Conservation (phyloP, 1,140 invertebrate species). For the Fopius arisanus region DNA sequence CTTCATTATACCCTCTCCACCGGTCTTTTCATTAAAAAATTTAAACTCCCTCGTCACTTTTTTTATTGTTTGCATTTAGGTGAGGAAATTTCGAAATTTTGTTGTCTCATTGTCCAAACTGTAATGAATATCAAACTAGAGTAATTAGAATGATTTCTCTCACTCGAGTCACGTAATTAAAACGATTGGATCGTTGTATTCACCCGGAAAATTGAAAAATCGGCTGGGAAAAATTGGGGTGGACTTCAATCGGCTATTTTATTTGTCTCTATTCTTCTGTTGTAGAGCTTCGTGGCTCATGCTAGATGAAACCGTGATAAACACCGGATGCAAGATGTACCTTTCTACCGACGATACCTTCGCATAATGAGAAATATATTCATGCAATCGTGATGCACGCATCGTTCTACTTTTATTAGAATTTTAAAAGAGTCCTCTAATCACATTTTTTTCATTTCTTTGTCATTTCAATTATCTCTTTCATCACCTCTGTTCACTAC, state of each 20-base stretch:
- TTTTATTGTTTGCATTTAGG: neutral
- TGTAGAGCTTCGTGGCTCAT: neutral
- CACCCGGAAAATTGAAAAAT: no score
- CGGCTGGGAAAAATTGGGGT: neutral
- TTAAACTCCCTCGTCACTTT: neutral
- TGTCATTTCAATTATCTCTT: neutral
- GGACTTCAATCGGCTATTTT: neutral
- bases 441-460: neutral
- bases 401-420: slow-evolving; percentile 12
- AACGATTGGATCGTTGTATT: no score
- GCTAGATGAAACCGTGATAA: neutral
- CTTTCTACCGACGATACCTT: slow-evolving; percentile 35
- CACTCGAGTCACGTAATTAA: no score
- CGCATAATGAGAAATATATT: slow-evolving; percentile 36
- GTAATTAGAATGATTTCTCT: no score
- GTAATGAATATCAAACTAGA: no score
- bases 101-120: neutral
- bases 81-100: slow-evolving; percentile 10
- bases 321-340: slow-evolving; percentile 22
- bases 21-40: slow-evolving; percentile 5
- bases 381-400: slow-evolving; percentile 35
- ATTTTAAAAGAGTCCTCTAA: neutral
- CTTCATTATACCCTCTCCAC: slow-evolving; percentile 10
- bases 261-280: neutral
- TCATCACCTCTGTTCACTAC: neutral